Evolutionary conservation across 92 coral and sea anemone genomes (phyloP).

Genomic region (Palythoa caribaeorum): DNA sequence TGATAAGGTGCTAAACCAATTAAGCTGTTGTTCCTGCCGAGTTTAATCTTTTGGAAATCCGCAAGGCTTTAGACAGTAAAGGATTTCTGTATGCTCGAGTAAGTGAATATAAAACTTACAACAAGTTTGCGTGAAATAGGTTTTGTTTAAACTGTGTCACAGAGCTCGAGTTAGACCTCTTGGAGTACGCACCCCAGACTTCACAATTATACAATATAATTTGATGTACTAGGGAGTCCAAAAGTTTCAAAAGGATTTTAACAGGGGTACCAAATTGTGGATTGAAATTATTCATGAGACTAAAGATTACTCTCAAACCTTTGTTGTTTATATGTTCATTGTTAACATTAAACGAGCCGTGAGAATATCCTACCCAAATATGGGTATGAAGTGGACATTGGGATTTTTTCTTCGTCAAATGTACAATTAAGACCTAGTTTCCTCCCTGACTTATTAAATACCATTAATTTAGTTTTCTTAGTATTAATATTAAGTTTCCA

Average conservation of each 20-base stretch:
- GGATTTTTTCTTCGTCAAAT: not conserved
- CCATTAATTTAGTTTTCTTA: constrained; percentile 26
- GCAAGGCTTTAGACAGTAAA: no score
- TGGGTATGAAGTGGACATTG: constrained; percentile 1
- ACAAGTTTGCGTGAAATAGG: no score
- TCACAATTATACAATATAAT: no score
- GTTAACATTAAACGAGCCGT: not conserved
- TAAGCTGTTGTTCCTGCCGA: no score
- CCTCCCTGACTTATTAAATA: constrained; percentile 16
- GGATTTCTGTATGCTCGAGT: no score
- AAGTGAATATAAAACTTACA: no score
- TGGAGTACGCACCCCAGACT: no score
- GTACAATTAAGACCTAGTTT: constrained; percentile 5
- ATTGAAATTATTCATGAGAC: not conserved
- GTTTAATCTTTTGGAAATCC: no score
- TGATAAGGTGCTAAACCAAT: no score
- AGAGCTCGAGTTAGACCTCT: no score
- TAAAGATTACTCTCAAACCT: constrained; percentile 3
- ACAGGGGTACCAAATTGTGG: constrained; percentile 17
- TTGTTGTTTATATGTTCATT: constrained; percentile 12
- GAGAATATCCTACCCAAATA: constrained; percentile 1
- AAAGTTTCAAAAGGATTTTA: not conserved
- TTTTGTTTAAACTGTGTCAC: no score
- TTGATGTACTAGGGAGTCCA: not conserved
- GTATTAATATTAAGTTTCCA: constrained; percentile 31